Base-by-base conservation (phyloP, 2,888 invertebrate genomes). In the Agrotis puta region DNA sequence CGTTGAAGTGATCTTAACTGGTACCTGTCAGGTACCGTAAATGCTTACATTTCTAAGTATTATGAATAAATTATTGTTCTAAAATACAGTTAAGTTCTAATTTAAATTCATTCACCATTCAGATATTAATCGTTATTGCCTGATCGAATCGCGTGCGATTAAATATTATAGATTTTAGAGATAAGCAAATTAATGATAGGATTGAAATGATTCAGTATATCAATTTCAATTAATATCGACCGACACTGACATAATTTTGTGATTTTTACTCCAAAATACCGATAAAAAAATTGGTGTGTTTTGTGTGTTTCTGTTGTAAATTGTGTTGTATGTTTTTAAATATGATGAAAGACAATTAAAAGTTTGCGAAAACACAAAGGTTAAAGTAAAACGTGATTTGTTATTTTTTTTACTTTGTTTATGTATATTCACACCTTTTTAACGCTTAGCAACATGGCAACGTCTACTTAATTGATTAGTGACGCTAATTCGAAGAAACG, bases 381-480 rank as follows among this genome's bases (percentile, higher is more conserved):
- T 76, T n/a, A 51, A 58, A 18, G 6, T 5, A 70, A 56, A 45
- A 54, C 24, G n/a, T 54, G 24, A n/a, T 57, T 48, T 14, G 11
- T 47, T 45, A 0, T 33, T 70, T 70, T 33, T 70, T 53, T 39
- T 20, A 22, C 22, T 53, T 39, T 64, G 58, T 48, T 2, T 51
- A 2, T 24, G 39, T 51, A 18, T 64, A 63, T 9, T 59, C 53
- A 53, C 48, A 50, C 14, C 11, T 56, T 67, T 64, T 66, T 57
- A 62, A 50, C 9, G 43, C 7, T 20, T 4, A 54, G 56, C 59
- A 54, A 56, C 59, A 66, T 62, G 16, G 16, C n/a, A 64, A 71
- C 56, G 6, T 59, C 20, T n/a, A n/a, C n/a, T 47, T 50, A 73
- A 75, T 75, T 63, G 75, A 81, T 82, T 78, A 11, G 64, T 62